Evolutionary conservation across 2,797 vertebrate species (phyloP).

Genomic region (Orestias chungarensis): DNA sequence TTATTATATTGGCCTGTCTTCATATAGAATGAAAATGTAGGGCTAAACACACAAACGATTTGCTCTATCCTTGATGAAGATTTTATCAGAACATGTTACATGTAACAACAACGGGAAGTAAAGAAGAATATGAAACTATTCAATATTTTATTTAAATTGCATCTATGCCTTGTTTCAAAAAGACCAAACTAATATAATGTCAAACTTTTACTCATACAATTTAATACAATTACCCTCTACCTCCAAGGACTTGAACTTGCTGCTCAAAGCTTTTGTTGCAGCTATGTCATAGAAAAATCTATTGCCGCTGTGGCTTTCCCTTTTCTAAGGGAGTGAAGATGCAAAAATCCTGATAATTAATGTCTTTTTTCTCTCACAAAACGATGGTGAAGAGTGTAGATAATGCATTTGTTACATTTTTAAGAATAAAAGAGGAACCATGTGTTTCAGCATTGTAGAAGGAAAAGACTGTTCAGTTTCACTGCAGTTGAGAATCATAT

Average conservation of each 20-base stretch:
- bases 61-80: not conserved
- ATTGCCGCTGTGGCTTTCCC: slow-evolving; percentile 17
- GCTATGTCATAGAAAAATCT: slow-evolving; percentile 14
- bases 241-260: not conserved
- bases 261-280: slow-evolving; percentile 5
- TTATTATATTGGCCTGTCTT: not conserved
- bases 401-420: not conserved
- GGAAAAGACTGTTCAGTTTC: not conserved
- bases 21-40: not conserved
- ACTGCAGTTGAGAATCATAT: not conserved
- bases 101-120: not conserved
- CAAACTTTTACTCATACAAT: not conserved
- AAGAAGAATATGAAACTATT: not conserved
- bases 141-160: not conserved
- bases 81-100: not conserved
- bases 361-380: not conserved
- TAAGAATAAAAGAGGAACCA: not conserved
- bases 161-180: not conserved
- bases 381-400: not conserved
- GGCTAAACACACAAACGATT: not conserved
- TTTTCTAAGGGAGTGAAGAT: slow-evolving; percentile 2
- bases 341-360: slow-evolving; percentile 16
- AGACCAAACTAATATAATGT: not conserved
- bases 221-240: slow-evolving; percentile 3
- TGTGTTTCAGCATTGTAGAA: slow-evolving; percentile 8